phyloP scores from a whole-genome alignment of 1,140 invertebrate genomes.

The Drosophila navojoa region DNA sequence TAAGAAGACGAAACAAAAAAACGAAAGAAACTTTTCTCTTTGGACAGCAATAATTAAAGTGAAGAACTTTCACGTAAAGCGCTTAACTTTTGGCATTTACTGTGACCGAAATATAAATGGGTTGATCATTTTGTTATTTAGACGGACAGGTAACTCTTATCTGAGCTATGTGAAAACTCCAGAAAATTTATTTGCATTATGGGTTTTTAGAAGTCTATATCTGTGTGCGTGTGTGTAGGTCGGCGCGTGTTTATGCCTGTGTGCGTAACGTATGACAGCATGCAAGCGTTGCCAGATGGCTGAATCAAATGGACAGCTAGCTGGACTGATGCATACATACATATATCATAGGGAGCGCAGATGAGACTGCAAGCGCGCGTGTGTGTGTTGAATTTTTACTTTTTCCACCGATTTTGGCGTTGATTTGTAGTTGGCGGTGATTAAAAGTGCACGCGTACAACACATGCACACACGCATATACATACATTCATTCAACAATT shows the following conservation, averaged over 20 bases:
- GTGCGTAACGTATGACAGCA: conserved; percentile 29
- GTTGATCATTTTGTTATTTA: conserved; percentile 1
- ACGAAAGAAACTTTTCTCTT: conserved; percentile 33
- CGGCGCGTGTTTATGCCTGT: conserved; percentile 24
- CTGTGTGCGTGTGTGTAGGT: conserved; percentile 18
- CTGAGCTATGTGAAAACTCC: neutral
- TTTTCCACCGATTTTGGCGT: conserved; percentile 39
- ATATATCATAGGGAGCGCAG: neutral
- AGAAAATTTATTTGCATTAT: conserved; percentile 3
- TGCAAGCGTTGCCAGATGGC: conserved; percentile 17
- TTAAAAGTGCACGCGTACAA: conserved; percentile 29
- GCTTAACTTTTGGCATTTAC: conserved; percentile 41
- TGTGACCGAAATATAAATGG: conserved; percentile 2
- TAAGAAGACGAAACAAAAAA: conserved; percentile 21
- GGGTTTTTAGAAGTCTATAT: conserved; percentile 8
- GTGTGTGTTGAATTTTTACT: conserved; percentile 14
- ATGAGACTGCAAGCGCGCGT: neutral
- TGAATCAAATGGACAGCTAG: conserved; percentile 16
- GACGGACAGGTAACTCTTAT: conserved; percentile 1
- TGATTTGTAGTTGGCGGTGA: conserved; percentile 53
- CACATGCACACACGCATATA: neutral
- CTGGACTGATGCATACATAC: conserved; percentile 3
- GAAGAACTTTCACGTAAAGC: conserved; percentile 46
- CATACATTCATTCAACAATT: conserved; percentile 1
- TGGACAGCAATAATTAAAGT: conserved; percentile 40